Conservation (phyloP, 2,888 invertebrate species). For the Eupithecia vulgata region DNA sequence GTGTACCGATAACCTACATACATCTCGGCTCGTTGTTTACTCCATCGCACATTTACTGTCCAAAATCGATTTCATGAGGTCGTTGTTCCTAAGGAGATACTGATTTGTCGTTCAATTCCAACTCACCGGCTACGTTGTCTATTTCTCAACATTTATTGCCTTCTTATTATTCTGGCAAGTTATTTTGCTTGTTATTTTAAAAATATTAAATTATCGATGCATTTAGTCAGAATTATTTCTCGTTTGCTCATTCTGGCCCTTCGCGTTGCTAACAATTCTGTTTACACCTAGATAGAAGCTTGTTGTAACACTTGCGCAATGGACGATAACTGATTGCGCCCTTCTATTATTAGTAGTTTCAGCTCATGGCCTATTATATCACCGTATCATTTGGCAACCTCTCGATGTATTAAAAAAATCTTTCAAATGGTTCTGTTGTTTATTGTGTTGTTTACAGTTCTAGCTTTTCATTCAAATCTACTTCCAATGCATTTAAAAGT, state of each 20-base stretch:
- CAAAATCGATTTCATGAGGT: conserved; percentile 66
- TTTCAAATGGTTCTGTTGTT: conserved; percentile 22
- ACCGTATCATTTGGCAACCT: conserved; percentile 53
- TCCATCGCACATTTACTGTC: conserved; percentile 62
- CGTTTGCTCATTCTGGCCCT: conserved; percentile 53
- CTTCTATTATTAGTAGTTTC: conserved; percentile 58
- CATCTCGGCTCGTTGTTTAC: conserved; percentile 64
- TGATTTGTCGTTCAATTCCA: conserved; percentile 52
- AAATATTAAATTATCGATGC: conserved; percentile 38
- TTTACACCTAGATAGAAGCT: conserved; percentile 53
- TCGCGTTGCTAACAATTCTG: conserved; percentile 63
- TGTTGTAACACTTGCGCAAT: conserved; percentile 57
- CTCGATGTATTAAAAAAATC: conserved; percentile 28
- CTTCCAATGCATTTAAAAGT: neutral
- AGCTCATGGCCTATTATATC: conserved; percentile 54
- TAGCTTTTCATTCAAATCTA: neutral
- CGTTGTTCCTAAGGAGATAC: conserved; percentile 47
- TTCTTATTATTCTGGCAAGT: conserved; percentile 36
- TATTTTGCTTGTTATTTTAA: conserved; percentile 50
- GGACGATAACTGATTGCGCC: conserved; percentile 60
- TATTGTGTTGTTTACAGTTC: neutral
- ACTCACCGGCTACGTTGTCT: conserved; percentile 48
- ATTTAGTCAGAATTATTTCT: conserved; percentile 41
- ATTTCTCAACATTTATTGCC: conserved; percentile 52
- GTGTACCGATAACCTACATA: conserved; percentile 71